Percentiles rank a stretch among this genome's conserved stretches.
phyloP scores from a whole-genome alignment of 2,888 invertebrate genomes.

The Synanthedon vespiformis region DNA sequence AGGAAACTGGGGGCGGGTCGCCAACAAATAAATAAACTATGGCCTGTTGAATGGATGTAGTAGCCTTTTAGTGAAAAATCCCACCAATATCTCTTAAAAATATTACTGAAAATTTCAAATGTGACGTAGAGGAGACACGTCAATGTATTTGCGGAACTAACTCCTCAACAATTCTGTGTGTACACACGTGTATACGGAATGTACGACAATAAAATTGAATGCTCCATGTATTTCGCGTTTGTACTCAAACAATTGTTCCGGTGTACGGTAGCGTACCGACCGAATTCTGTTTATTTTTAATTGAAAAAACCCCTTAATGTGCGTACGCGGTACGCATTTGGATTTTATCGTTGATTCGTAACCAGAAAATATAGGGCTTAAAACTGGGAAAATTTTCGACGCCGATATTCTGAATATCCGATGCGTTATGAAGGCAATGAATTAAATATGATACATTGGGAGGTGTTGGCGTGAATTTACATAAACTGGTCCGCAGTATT shows the following conservation, averaged over 20 bases:
- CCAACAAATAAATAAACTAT: no score
- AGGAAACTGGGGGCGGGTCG: no score
- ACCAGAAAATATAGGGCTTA: slow-evolving; percentile 10
- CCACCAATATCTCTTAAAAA: no score
- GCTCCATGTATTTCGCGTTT: neutral
- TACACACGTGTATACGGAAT: neutral
- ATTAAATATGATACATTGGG: slow-evolving; percentile 7
- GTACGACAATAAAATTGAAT: slow-evolving; percentile 1
- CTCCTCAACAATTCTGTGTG: no score
- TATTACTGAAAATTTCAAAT: no score
- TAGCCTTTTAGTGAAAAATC: no score
- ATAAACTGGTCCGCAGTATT: neutral
- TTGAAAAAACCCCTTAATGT: slow-evolving; percentile 8
- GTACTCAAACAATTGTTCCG: slow-evolving; percentile 1
- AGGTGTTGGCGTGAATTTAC: neutral
- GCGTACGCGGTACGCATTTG: slow-evolving; percentile 8
- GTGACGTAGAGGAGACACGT: no score
- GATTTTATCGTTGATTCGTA: slow-evolving; percentile 13
- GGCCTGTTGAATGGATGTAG: no score
- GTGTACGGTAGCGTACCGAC: slow-evolving; percentile 1
- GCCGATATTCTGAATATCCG: neutral
- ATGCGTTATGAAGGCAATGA: slow-evolving; percentile 10
- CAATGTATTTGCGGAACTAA: no score
- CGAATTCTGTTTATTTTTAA: slow-evolving; percentile 11
- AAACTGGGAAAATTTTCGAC: slow-evolving; percentile 6